Evolutionary conservation across 2,797 vertebrate genomes (phyloP).

Genomic region (Oreochromis mossambicus): DNA sequence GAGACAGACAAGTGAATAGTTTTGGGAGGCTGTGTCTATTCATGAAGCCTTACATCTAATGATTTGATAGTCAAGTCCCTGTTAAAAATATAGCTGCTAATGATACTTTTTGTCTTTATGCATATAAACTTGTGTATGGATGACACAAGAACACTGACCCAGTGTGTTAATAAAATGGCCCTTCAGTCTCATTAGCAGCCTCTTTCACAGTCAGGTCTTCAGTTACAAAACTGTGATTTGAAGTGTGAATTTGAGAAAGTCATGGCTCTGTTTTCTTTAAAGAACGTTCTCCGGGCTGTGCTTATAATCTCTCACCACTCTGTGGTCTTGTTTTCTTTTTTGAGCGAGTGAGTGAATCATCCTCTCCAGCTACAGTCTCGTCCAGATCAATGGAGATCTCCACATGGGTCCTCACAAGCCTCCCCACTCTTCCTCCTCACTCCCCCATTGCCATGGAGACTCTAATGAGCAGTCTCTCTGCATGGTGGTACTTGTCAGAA

Average conservation of each 20-base stretch:
- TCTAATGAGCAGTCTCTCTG: not conserved
- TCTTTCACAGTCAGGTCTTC: not conserved
- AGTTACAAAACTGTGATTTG: not conserved
- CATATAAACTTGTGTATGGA: not conserved
- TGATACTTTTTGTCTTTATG: not conserved
- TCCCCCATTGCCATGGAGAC: slow-evolving; percentile 63
- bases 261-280: not conserved
- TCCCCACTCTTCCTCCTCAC: slow-evolving; percentile 25
- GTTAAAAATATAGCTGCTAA: not conserved
- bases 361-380: slow-evolving; percentile 18
- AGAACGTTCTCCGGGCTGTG: not conserved
- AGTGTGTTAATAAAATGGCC: not conserved
- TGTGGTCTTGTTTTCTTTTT: slow-evolving; percentile 34
- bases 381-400: slow-evolving; percentile 60
- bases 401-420: slow-evolving; percentile 44
- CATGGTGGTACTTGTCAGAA: slow-evolving; percentile 18
- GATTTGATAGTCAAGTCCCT: not conserved
- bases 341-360: slow-evolving; percentile 41
- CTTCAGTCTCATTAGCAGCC: not conserved
- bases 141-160: not conserved
- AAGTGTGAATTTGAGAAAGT: slow-evolving; percentile 1
- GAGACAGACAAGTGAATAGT: not conserved
- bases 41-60: not conserved
- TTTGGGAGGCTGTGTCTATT: not conserved
- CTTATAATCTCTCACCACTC: slow-evolving; percentile 8